These are phyloP conservation scores for Mechanitis messenoides DNA, from an alignment of 2,888 invertebrate species.

Conservation along the genomic window DNA sequence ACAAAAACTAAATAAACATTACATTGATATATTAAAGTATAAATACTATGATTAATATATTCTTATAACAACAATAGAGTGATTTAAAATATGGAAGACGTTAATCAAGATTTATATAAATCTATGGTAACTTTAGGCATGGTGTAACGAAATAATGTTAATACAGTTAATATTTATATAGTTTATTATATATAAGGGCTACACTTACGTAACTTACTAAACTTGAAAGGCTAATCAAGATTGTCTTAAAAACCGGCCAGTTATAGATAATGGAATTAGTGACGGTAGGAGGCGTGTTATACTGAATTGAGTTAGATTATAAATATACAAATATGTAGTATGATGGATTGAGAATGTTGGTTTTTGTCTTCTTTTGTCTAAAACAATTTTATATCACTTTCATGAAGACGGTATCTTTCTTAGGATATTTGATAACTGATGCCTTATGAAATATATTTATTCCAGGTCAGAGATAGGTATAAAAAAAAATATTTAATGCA, in stretches of 20 bases:
- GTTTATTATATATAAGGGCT: conserved; percentile 16
- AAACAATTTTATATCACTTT: no score
- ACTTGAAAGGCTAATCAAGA: conserved; percentile 31
- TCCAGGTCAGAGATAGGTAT: no score
- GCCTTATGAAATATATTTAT: no score
- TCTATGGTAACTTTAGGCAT: conserved; percentile 14
- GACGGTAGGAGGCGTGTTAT: conserved; percentile 20
- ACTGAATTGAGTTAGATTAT: conserved; percentile 32
- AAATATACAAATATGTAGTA: conserved; percentile 43
- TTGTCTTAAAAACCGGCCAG: conserved; percentile 30
- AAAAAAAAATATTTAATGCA: no score
- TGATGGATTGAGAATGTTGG: conserved; percentile 39
- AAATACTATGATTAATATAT: no score
- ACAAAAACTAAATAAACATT: no score
- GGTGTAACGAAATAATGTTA: conserved; percentile 22
- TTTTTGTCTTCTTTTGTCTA: conserved; percentile 12
- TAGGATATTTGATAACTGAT: no score
- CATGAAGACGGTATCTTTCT: no score
- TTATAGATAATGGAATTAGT: conserved; percentile 30
- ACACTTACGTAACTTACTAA: conserved; percentile 21
- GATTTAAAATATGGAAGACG: neutral
- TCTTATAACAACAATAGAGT: neutral
- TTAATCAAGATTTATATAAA: neutral
- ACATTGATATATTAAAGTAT: no score
- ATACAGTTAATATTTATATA: conserved; percentile 14